Base-by-base conservation (phyloP, 2,113 vertebrate species). In the Dipodomys ordii region DNA sequence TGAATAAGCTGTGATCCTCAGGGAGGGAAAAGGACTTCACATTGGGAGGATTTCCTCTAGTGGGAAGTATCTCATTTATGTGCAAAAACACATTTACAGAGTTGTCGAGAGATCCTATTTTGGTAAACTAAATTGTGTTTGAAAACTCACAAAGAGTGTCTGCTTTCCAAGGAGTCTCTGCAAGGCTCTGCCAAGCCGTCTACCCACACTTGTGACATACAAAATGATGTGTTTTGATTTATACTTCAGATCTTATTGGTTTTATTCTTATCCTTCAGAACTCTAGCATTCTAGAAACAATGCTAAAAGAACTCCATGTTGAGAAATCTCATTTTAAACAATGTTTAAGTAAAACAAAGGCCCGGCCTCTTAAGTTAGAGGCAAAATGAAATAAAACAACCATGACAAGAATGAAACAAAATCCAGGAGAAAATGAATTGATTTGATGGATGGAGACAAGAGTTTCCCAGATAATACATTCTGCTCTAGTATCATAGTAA, bases 21-120 rank as follows among this genome's bases (percentile, higher is more conserved):
- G 39, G 73, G 18, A 46, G 78, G 72, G 83, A 94, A 69, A 83
- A 22, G 19, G 18, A 57, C 12, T 86, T 27, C 74, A 69, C 32
- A 76, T 78, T 87, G 72, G 90, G 91, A 62, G 80, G 71, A 93
- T n/a, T 87, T 57, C 7, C 35, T 39, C 83, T 60, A 69, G 35
- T 25, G 23, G 49, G 71, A 79, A 3, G 44, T 16, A 46, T 71
- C 71, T 74, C 81, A 65, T 81, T 82, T 65, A 67, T 25, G 13
- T 19, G 49, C 5, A 23, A 60, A 83, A 53, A 72, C 13, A 65
- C 16, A 20, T 6, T 69, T 35, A 30, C 6, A 49, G 23, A 15
- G 25, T 46, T 80, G 67, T 62, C n/a, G 46, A 39, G 77, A 77
- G 88, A 68, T 22, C 10, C 13, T 6, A 10, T 86, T 78, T 65